phyloP scores from a whole-genome alignment of 2,888 invertebrate genomes.

The Malthinus seriepunctatus region DNA sequence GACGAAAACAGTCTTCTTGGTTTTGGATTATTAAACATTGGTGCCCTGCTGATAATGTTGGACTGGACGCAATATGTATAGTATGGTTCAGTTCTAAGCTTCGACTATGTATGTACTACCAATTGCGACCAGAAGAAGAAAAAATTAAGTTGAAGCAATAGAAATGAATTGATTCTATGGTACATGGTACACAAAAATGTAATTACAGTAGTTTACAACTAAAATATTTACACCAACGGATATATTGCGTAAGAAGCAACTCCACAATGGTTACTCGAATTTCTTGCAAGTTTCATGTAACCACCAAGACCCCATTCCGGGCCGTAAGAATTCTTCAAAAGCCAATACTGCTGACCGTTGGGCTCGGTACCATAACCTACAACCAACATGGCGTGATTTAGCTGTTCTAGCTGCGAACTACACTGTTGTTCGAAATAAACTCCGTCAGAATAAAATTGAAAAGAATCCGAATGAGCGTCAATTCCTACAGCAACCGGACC shows the following conservation, averaged over 20 bases:
- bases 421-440: constrained; percentile 83
- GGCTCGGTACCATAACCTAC: constrained; percentile 78
- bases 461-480: constrained; percentile 81
- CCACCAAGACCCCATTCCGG: constrained; percentile 45
- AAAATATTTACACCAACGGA: constrained; percentile 68
- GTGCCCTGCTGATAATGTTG: too few relatives aligned
- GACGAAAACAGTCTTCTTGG: too few relatives aligned
- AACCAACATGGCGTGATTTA: constrained; percentile 84
- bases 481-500: constrained; percentile 90
- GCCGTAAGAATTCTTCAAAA: constrained; percentile 74
- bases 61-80: too few relatives aligned
- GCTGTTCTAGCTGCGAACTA: constrained; percentile 57
- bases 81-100: too few relatives aligned
- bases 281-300: constrained; percentile 41
- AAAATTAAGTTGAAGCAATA: too few relatives aligned
- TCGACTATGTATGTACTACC: too few relatives aligned
- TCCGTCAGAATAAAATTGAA: constrained; percentile 83
- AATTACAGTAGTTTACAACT: not conserved
- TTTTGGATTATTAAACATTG: too few relatives aligned
- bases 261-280: constrained; percentile 75
- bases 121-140: too few relatives aligned
- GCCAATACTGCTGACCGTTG: constrained; percentile 64
- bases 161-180: too few relatives aligned
- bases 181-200: too few relatives aligned
- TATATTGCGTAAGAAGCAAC: constrained; percentile 79